A percentile compares a stretch with the other conserved stretches of the same genome.
phyloP scores from a whole-genome alignment of 2,113 vertebrate species.

The Thalassoma bifasciatum region DNA sequence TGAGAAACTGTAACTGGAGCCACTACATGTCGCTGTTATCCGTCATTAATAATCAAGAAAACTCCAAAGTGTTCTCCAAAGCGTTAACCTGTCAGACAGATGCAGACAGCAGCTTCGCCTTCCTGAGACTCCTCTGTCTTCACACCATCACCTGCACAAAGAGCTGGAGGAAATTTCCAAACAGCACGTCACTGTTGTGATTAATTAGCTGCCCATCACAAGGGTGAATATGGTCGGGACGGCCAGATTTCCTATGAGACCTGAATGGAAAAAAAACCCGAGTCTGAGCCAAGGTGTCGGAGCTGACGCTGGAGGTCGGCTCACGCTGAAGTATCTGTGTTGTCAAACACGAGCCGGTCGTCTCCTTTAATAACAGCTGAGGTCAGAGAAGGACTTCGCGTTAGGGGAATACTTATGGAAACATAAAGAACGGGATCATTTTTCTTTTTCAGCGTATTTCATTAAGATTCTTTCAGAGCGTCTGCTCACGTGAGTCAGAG shows the following conservation, averaged over 20 bases:
- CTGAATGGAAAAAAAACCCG: slow-evolving; percentile 39
- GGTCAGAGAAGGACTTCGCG: not conserved
- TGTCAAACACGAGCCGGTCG: slow-evolving; percentile 21
- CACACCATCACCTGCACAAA: slow-evolving; percentile 24
- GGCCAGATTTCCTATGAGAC: slow-evolving; percentile 58
- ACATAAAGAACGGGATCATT: too few relatives aligned
- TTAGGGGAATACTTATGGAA: too few relatives aligned
- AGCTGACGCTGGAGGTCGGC: slow-evolving; percentile 43
- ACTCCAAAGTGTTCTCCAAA: not conserved
- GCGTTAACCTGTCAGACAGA: not conserved
- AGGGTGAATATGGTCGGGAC: slow-evolving; percentile 28
- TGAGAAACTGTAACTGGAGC: not conserved
- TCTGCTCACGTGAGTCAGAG: too few relatives aligned
- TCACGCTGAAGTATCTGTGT: slow-evolving; percentile 16
- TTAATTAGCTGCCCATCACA: slow-evolving; percentile 66
- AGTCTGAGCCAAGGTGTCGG: slow-evolving; percentile 30
- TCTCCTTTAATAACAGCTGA: not conserved
- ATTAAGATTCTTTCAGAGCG: too few relatives aligned
- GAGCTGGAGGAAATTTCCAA: not conserved
- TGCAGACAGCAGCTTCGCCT: not conserved
- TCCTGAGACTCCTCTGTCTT: not conserved
- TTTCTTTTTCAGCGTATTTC: too few relatives aligned
- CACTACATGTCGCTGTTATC: not conserved
- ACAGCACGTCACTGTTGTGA: slow-evolving; percentile 47
- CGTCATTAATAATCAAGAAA: not conserved